phyloP scores from a whole-genome alignment of 2,113 vertebrate genomes.

The Theristicus caerulescens region DNA sequence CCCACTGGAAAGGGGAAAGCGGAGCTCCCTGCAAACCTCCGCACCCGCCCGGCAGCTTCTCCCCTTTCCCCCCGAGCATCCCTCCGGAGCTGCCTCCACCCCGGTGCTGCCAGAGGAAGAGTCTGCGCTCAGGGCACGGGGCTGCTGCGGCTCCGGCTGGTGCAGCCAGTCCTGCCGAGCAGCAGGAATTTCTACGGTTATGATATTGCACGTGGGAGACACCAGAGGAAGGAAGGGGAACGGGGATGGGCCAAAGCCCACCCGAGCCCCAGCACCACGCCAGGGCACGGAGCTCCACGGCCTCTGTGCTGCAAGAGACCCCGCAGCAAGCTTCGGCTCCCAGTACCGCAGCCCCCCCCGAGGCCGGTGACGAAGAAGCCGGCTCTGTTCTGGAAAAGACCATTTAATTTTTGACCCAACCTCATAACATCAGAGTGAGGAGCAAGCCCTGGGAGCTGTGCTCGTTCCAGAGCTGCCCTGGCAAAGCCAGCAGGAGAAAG shows the following conservation, averaged over 20 bases:
- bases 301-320: background rate
- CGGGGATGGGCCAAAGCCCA: background rate
- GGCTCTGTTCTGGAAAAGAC: background rate
- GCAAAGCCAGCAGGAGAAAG: background rate
- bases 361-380: rapidly evolving
- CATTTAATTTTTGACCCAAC: background rate
- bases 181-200: background rate
- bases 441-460: background rate
- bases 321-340: rapidly evolving
- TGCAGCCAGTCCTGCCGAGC: background rate
- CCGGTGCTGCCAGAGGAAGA: background rate
- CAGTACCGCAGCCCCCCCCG: background rate
- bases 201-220: background rate
- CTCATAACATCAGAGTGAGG: background rate
- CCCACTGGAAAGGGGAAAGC: background rate
- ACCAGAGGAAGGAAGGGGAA: background rate
- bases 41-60: background rate
- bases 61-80: background rate
- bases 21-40: background rate
- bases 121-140: background rate
- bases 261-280: background rate
- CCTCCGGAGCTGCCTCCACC: background rate
- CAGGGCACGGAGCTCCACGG: background rate
- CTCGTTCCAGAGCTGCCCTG: background rate
- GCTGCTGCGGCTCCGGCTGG: background rate